Base-by-base conservation (phyloP, 2,888 invertebrate genomes). In the Sialis fuliginosa region DNA sequence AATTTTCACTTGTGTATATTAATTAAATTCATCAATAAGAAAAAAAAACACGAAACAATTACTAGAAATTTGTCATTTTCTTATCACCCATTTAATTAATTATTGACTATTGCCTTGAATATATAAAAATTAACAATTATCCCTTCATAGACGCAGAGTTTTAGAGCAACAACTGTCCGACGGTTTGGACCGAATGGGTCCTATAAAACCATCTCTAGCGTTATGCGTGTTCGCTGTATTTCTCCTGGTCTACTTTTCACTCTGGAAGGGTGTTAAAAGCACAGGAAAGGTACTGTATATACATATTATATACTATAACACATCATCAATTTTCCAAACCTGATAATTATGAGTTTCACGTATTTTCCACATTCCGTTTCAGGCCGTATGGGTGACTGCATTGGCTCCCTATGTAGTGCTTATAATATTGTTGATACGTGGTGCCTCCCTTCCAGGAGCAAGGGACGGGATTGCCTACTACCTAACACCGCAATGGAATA, bases 311-410 rank as follows among this genome's bases (percentile, higher is more conserved):
- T 22, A 22, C 22, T 22, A 22, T 22, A 22, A 22, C 2, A 22
- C 22, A 22, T 22, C 22, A 22, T 22, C 22, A 22, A 37, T 10
- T 5, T 37, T 37, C 12, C 12, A 37, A 4, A 12, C 12, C 37
- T 37, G 4, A 37, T 10, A 37, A 12, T 37, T 37, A 37, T 37
- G 12, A 10, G 6, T 10, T 37, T 37, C 12, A 10, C 37, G 12
- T 37, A 37, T 37, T 37, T 37, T 10, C 8, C 6, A 37, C 37
- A 4, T 30, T 13, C 33, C 4, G 13, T 44, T 37, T 30, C 62
- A 88, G 86, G 88, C 88, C 49, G 93, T 93, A 46, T 95, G 93
- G 93, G 80, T 95, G 49, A 95, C 95, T 22, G 95, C 95, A 3
- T 67, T 92, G 49, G 86, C 91, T 35, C 95, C 95, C 0, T 95